phyloP scores from a whole-genome alignment of 2,888 invertebrate genomes.

The Ochlodes sylvanus region DNA sequence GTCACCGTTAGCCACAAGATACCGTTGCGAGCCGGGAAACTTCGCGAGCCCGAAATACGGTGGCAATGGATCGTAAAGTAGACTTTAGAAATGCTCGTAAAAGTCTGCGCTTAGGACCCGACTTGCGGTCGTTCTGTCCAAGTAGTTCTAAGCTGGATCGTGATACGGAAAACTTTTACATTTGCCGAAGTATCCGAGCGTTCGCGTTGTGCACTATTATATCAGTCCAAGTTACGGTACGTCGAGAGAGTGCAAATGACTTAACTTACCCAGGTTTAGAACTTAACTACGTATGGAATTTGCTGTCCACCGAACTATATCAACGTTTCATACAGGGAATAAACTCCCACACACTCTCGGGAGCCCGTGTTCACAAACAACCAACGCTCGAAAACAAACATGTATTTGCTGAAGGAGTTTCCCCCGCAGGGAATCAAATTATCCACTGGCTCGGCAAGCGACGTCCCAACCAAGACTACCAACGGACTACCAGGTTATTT shows the following conservation, averaged over 20 bases:
- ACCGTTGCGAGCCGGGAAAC: slow-evolving; percentile 11
- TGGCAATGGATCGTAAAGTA: slow-evolving; percentile 29
- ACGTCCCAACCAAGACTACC: background rate
- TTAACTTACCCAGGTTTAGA: background rate
- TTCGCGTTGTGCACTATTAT: background rate
- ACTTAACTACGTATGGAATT: background rate
- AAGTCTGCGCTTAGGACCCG: slow-evolving; percentile 13
- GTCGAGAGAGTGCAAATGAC: background rate
- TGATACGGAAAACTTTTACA: slow-evolving; percentile 8
- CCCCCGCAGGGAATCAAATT: background rate
- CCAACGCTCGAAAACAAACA: background rate
- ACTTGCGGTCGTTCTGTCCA: slow-evolving; percentile 10
- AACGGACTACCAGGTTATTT: background rate
- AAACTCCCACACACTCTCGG: background rate
- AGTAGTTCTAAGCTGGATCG: slow-evolving; percentile 1
- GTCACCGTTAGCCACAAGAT: slow-evolving; percentile 10
- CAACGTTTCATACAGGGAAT: background rate
- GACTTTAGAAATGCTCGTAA: slow-evolving; percentile 21
- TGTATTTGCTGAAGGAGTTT: too few relatives aligned
- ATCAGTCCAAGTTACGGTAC: background rate
- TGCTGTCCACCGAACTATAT: background rate
- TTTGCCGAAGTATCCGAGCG: background rate
- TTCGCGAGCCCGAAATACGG: slow-evolving; percentile 24
- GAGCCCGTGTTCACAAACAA: background rate
- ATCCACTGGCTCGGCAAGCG: background rate